A percentile compares a stretch with the other conserved stretches of the same genome.
phyloP scores from a whole-genome alignment of 2,888 invertebrate species.

The Conus canariensis region DNA sequence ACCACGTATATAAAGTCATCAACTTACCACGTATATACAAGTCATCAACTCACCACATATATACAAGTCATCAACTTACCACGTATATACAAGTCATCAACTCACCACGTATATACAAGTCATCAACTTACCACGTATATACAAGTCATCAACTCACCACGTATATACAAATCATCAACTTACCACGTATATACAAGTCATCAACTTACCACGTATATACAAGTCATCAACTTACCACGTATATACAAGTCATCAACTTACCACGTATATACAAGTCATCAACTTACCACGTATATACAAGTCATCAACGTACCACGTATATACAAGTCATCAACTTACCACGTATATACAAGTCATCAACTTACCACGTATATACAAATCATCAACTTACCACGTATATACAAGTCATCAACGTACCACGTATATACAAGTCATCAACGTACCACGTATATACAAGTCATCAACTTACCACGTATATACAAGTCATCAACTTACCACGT shows the following conservation, averaged over 20 bases:
- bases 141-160: too few species aligned
- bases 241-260: too few species aligned
- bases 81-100: background rate
- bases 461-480: too few species aligned
- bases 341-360: background rate
- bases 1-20: too few species aligned
- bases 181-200: slow-evolving; percentile 46
- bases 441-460: slow-evolving; percentile 64
- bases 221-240: slow-evolving; percentile 35
- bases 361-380: slow-evolving; percentile 65
- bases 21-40: slow-evolving; percentile 65
- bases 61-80: too few species aligned
- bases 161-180: slow-evolving; percentile 15
- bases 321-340: too few species aligned
- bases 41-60: background rate
- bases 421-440: slow-evolving; percentile 21
- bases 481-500: too few species aligned
- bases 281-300: slow-evolving; percentile 65
- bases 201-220: slow-evolving; percentile 63
- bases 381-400: too few species aligned
- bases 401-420: too few species aligned
- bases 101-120: slow-evolving; percentile 65
- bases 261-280: too few species aligned
- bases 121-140: too few species aligned
- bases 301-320: background rate